A percentile compares a stretch with the other conserved stretches of the same genome.
Evolutionary conservation across 2,113 vertebrate species (phyloP).

Genomic region (Poicephalus gulielmi): DNA sequence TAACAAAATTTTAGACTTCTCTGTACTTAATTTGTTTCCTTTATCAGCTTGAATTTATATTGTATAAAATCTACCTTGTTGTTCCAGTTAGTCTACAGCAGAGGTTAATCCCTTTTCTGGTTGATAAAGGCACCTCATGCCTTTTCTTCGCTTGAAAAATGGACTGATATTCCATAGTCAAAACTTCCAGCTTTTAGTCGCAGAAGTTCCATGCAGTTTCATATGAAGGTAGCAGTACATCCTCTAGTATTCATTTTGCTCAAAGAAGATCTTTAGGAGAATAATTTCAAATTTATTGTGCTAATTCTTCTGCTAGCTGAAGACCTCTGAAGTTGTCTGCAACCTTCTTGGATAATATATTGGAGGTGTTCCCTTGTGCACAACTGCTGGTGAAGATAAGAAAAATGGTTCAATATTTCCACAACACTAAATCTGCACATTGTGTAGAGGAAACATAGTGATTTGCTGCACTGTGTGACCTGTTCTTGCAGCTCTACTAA

Average conservation of each 20-base stretch:
- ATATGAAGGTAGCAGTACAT: rapidly evolving
- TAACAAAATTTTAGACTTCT: background rate
- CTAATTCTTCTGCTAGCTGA: background rate
- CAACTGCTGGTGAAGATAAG: background rate
- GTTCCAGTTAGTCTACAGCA: background rate
- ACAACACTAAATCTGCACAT: rapidly evolving
- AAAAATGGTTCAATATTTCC: background rate
- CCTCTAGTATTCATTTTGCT: background rate
- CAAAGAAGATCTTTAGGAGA: background rate
- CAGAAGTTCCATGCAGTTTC: background rate
- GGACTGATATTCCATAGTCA: background rate
- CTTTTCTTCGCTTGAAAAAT: background rate
- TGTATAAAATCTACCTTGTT: background rate
- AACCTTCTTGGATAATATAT: background rate
- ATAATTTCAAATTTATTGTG: background rate
- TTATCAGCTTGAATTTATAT: background rate
- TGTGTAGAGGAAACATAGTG: background rate
- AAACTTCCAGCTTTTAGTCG: background rate
- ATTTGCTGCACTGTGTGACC: background rate
- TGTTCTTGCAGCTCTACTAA: background rate
- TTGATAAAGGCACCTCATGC: background rate
- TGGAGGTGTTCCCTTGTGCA: background rate
- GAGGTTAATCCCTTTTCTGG: background rate
- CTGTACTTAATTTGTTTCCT: background rate
- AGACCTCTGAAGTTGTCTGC: background rate